phyloP scores from a whole-genome alignment of 2,113 vertebrate genomes.

The Ictidomys tridecemlineatus region DNA sequence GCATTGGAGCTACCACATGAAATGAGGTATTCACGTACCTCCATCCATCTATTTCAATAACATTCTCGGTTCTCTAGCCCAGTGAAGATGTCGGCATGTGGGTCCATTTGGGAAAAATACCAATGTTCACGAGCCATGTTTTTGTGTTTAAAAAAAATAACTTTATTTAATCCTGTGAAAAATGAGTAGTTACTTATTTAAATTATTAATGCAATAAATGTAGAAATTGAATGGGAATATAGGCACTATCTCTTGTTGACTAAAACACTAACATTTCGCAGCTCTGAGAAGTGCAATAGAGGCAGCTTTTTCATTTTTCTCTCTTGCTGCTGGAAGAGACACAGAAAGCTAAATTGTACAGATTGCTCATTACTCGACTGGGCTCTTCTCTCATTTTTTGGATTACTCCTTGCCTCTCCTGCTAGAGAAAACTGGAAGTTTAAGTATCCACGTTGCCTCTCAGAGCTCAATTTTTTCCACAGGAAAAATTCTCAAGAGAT shows the following conservation, averaged over 20 bases:
- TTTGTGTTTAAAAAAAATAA: conserved; percentile 42
- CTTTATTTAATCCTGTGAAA: neutral
- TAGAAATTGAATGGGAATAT: neutral
- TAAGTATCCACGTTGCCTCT: neutral
- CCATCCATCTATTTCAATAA: neutral
- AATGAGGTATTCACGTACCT: neutral
- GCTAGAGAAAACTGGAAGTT: neutral
- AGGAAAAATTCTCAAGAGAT: neutral
- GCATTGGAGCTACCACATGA: neutral
- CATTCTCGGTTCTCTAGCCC: neutral
- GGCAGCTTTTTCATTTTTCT: neutral
- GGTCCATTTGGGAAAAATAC: conserved; percentile 1
- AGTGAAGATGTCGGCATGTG: neutral
- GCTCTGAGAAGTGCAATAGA: neutral
- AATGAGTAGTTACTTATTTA: neutral
- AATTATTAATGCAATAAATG: neutral
- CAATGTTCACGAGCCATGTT: neutral
- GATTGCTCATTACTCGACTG: neutral
- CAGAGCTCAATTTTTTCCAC: neutral
- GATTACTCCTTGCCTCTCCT: neutral
- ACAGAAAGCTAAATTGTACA: neutral
- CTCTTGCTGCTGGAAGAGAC: neutral
- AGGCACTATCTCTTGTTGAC: neutral
- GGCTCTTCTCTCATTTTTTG: neutral
- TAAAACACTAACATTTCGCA: neutral